Evolutionary conservation across 1,140 invertebrate species (phyloP).

Genomic region (Drosophila sechellia): DNA sequence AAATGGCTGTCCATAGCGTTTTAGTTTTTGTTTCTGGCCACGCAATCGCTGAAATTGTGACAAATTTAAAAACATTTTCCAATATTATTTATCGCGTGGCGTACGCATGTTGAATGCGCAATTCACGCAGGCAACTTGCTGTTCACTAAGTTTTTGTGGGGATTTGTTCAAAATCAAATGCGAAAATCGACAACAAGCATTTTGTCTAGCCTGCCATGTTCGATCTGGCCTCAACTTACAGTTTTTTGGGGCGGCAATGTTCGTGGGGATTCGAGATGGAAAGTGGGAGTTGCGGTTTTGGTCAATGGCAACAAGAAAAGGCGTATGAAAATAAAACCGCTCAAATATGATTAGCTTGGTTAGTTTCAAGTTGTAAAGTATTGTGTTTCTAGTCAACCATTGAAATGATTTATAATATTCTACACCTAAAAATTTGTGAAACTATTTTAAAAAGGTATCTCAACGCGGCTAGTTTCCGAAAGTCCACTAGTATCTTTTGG

Average conservation of each 20-base stretch:
- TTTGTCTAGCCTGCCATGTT: constrained; percentile 70
- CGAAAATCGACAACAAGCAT: constrained; percentile 65
- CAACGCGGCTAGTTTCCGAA: too few relatives aligned
- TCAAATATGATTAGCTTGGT: constrained; percentile 27
- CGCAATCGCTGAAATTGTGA: constrained; percentile 60
- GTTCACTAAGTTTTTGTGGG: constrained; percentile 31
- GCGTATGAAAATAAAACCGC: constrained; percentile 11
- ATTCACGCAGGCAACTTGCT: constrained; percentile 51
- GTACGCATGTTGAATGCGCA: constrained; percentile 69
- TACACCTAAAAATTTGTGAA: background rate
- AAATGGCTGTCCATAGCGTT: constrained; percentile 1
- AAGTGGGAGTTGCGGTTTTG: constrained; percentile 9
- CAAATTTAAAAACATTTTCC: constrained; percentile 62
- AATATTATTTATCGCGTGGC: constrained; percentile 61
- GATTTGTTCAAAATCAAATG: constrained; percentile 40
- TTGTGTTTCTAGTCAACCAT: background rate
- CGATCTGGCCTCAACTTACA: constrained; percentile 61
- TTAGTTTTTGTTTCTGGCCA: constrained; percentile 17
- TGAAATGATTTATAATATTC: background rate
- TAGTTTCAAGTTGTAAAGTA: background rate
- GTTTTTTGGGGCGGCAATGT: constrained; percentile 11
- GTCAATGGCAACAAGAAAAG: constrained; percentile 34
- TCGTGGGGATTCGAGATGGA: background rate
- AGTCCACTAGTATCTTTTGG: background rate
- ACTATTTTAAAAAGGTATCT: background rate